Conservation (phyloP, 1,140 invertebrate species). For the Scylla paramamosain region DNA sequence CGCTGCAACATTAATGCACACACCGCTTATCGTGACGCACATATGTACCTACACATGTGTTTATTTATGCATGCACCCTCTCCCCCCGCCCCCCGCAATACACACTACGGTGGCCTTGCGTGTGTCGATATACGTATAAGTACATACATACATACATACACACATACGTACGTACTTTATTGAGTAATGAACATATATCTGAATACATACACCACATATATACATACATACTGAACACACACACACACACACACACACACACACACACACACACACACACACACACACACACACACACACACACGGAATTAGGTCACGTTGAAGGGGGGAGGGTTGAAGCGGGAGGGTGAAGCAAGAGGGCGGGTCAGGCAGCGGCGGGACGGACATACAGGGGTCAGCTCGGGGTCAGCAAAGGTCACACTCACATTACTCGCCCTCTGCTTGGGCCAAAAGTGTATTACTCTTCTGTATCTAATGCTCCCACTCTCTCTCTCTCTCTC, state of each 20-base stretch:
- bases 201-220: neutral
- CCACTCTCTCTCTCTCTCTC: constrained; percentile 48
- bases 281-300: constrained; percentile 35
- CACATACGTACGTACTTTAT: neutral
- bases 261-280: constrained; percentile 25
- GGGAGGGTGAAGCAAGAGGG: neutral
- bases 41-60: neutral
- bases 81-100: too few species aligned
- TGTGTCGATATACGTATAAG: neutral
- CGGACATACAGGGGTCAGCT: neutral
- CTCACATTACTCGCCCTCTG: neutral
- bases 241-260: neutral
- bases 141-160: constrained; percentile 39
- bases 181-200: neutral
- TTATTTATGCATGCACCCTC: neutral
- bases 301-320: neutral
- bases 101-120: too few species aligned
- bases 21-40: neutral
- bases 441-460: neutral
- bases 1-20: neutral
- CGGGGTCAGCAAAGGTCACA: neutral
- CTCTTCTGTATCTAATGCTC: neutral
- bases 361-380: neutral
- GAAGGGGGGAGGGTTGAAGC: neutral
- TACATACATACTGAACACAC: neutral